Percentiles rank a stretch among this genome's conserved stretches.
These are phyloP conservation scores for zebrafish (Danio rerio) DNA, from an alignment of 2,113 vertebrate genomes.

Conservation along the genomic window GRCz12tu NC_133198.1:33358501-33359000, in stretches of 20 bases:
- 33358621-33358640: conserved; percentile 69
- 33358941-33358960: no score
- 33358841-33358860: neutral
- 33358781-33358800: conserved; percentile 15
- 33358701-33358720: conserved; percentile 36
- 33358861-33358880: no score
- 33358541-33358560: conserved; percentile 41
- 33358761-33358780: conserved; percentile 1
- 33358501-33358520: conserved; percentile 34
- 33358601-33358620: conserved; percentile 65
- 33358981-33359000: no score
- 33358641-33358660: conserved; percentile 59
- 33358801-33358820: neutral
- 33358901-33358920: neutral
- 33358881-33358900: neutral
- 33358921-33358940: neutral
- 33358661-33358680: conserved; percentile 44
- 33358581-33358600: conserved; percentile 59
- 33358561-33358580: conserved; percentile 57
- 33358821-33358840: neutral
- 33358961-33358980: no score
- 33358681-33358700: conserved; percentile 21
- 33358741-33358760: conserved; percentile 14
- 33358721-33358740: conserved; percentile 24
- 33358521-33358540: neutral